Evolutionary conservation across 2,888 invertebrate species (phyloP), one percentile per base, ranked within the genome.

Genomic region (Strigamia transsilvanica): DNA sequence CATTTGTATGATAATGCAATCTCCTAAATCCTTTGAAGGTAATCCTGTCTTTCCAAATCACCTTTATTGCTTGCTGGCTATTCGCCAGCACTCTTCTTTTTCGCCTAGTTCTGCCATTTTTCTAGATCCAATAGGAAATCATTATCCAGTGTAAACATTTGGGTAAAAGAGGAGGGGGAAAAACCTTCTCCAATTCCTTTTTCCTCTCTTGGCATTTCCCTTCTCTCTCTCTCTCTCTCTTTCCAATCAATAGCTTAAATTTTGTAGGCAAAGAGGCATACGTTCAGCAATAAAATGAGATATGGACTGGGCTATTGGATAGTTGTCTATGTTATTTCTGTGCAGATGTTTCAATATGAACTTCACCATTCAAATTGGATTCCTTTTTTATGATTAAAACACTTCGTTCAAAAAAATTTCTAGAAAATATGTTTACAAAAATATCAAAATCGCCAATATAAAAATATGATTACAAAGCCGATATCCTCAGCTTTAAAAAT

Each of bases 1-100:
- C 56, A 56, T 56, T 56, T 56, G 56, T 56, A 56, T 56, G 56
- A 56, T 56, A 56, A 56, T 56, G 56, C 56, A 56, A 56, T 56
- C 56, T 56, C n/a, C 56, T 56, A 56, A 56, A 56, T 56, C 56
- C 56, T 15, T 56, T 56, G 56, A 56, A 56, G 56, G 56, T 56
- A 56, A 56, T 56, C 56, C 56, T 56, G 18, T 56, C 56, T 56
- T 56, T 56, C 56, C 56, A 56, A 56, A 56, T 56, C 56, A 56
- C 56, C 56, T 56, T 56, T 56, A 56, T 56, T 56, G 56, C 56
- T 56, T 18, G 56, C 56, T 56, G 56, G 56, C 56, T 56, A 56
- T 56, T 56, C 56, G 56, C 56, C 56, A 56, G 56, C 56, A 56
- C n/a, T 56, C 21, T 56, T 56, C 56, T 56, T 56, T 56, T 56